Percentiles rank a stretch among this genome's conserved stretches.
Evolutionary conservation across 2,113 vertebrate genomes (phyloP).

Genomic region (Odocoileus virginianus): DNA sequence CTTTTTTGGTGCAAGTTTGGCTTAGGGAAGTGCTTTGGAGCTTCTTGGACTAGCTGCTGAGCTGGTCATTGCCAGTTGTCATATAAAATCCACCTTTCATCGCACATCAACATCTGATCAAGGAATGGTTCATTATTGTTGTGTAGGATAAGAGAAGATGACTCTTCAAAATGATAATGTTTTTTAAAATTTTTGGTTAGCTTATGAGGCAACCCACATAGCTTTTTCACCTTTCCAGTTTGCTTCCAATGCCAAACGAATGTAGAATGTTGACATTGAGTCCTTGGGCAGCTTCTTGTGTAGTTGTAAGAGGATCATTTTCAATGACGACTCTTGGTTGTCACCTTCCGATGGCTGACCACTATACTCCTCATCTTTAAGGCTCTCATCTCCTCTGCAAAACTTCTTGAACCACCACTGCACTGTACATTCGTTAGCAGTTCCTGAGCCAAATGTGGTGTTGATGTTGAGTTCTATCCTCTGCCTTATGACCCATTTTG

Average conservation of each 20-base stretch:
- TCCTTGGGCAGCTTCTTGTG: not conserved
- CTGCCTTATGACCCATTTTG: not conserved
- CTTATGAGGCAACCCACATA: not conserved
- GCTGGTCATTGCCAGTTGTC: not conserved
- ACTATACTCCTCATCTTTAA: not conserved
- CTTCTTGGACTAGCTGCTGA: not conserved
- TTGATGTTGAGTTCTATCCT: not conserved
- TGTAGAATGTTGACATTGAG: not conserved
- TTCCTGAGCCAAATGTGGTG: not conserved
- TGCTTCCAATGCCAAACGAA: not conserved
- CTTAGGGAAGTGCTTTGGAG: not conserved
- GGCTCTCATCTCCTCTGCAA: not conserved
- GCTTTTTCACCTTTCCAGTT: not conserved
- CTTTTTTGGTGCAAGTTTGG: not conserved
- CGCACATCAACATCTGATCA: not conserved
- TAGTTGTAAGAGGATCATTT: not conserved
- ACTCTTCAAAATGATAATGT: not conserved
- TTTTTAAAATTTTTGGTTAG: not conserved
- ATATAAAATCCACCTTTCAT: not conserved
- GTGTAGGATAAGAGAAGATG: not conserved
- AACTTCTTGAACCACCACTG: not conserved
- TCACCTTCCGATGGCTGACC: not conserved
- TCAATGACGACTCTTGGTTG: not conserved
- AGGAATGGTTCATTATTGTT: not conserved
- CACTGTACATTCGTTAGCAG: not conserved